These are phyloP conservation scores for Pandemis heparana DNA, from an alignment of 2,888 invertebrate genomes.

Conservation along the genomic window DNA sequence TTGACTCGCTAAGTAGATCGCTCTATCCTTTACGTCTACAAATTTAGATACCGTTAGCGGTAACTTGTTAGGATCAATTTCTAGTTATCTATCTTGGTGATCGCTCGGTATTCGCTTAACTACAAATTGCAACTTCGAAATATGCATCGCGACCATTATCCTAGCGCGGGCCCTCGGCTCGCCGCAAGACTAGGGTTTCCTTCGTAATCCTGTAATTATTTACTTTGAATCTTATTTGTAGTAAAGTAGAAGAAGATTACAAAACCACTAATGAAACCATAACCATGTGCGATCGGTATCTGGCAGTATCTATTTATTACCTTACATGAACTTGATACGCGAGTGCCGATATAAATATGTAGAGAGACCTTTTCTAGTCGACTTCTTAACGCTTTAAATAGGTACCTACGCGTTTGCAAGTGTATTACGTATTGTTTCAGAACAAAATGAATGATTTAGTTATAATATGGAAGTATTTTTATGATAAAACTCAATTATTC, in stretches of 20 bases:
- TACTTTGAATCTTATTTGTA: slow-evolving; percentile 29
- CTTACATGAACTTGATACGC: neutral
- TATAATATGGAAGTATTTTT: neutral
- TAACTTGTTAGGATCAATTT: slow-evolving; percentile 50
- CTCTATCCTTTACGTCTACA: slow-evolving; percentile 59
- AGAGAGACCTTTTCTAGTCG: slow-evolving; percentile 4
- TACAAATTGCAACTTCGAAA: slow-evolving; percentile 47
- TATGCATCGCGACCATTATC: slow-evolving; percentile 47
- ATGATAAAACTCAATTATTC: neutral
- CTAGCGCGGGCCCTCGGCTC: slow-evolving; percentile 32
- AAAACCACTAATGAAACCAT: slow-evolving; percentile 14
- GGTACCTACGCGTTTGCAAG: neutral
- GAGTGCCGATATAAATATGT: neutral
- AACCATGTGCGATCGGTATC: neutral
- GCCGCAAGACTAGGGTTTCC: slow-evolving; percentile 33
- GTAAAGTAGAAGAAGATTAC: slow-evolving; percentile 23
- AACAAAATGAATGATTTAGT: neutral
- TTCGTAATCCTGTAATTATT: slow-evolving; percentile 30
- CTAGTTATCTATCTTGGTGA: slow-evolving; percentile 47
- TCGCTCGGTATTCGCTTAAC: slow-evolving; percentile 47
- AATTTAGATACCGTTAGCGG: slow-evolving; percentile 60
- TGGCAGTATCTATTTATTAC: no score
- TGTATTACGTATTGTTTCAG: neutral
- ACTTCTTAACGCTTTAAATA: neutral
- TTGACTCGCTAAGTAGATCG: slow-evolving; percentile 56